Percentiles rank a stretch among this genome's conserved stretches.
Conservation (phyloP, 2,797 vertebrate genomes). For the Pipistrellus nathusii region DNA sequence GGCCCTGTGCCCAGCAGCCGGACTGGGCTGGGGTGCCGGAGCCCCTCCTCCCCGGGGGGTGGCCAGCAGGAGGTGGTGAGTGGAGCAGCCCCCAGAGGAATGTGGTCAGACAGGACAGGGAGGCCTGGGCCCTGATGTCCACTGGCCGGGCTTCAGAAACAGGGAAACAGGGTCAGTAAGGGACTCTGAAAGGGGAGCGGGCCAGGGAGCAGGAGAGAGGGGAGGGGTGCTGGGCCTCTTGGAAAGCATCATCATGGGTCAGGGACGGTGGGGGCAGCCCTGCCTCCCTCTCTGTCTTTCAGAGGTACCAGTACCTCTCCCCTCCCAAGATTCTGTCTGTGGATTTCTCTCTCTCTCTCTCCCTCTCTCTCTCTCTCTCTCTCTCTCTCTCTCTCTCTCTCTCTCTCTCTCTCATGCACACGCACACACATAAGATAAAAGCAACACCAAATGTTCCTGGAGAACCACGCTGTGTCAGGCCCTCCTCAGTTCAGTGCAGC, state of each 20-base stretch:
- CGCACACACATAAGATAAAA: no score
- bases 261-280: fast-evolving
- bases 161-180: background rate
- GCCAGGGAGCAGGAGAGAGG: no score
- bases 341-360: background rate
- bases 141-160: background rate
- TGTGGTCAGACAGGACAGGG: background rate
- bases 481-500: background rate
- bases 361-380: no score
- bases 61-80: background rate
- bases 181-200: background rate
- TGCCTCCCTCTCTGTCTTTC: background rate
- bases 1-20: fast-evolving
- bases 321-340: background rate
- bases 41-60: no score
- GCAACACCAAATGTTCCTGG: fast-evolving
- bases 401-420: no score
- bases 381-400: background rate
- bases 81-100: no score
- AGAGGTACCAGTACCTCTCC: fast-evolving
- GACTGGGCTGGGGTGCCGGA: fast-evolving
- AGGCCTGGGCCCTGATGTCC: background rate
- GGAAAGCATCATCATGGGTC: no score
- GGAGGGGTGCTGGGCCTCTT: fast-evolving
- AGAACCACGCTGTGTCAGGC: fast-evolving